These are phyloP conservation scores for Metopolophium dirhodum DNA, from an alignment of 1,140 invertebrate genomes.

Conservation along the genomic window DNA sequence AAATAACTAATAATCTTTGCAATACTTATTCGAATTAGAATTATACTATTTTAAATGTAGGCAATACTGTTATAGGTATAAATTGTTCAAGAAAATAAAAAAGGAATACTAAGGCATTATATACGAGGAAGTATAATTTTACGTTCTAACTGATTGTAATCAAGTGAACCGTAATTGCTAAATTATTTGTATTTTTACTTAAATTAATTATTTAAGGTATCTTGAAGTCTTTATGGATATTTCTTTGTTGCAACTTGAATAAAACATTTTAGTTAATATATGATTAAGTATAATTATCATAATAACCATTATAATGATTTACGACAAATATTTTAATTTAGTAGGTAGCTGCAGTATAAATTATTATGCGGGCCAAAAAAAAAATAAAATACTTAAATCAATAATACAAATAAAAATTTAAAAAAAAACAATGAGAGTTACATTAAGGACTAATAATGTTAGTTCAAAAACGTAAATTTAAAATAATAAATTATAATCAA, in stretches of 20 bases:
- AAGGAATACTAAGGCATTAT: background rate
- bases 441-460: background rate
- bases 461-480: background rate
- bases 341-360: background rate
- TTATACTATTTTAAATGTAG: too few relatives aligned
- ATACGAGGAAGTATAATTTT: background rate
- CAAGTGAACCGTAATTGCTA: background rate
- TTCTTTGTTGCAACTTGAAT: background rate
- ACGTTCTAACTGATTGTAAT: background rate
- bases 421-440: background rate
- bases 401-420: background rate
- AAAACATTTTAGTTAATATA: background rate
- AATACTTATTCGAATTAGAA: too few relatives aligned
- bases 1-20: background rate
- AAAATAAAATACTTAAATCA: background rate
- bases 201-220: background rate
- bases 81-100: background rate
- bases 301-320: background rate
- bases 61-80: background rate
- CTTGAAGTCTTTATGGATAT: background rate
- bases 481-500: constrained; percentile 4
- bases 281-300: background rate
- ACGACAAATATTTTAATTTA: background rate
- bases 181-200: background rate
- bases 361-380: background rate